Conservation (phyloP, 2,888 invertebrate genomes). For the Endomychus coccineus region DNA sequence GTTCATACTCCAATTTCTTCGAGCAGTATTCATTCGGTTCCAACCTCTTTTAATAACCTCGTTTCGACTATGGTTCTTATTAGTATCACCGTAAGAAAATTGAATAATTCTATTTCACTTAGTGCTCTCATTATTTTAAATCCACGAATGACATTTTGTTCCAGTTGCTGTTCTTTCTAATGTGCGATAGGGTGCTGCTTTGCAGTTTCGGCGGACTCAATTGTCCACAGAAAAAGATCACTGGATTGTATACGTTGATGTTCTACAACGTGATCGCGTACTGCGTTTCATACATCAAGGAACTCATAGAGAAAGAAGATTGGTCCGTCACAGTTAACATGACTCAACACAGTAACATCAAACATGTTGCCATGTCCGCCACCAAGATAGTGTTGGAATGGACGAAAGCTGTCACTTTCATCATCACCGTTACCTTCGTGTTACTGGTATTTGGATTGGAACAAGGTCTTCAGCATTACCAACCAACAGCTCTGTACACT, state of each 20-base stretch:
- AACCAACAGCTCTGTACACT: slow-evolving; percentile 60
- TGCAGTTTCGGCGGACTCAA: slow-evolving; percentile 45
- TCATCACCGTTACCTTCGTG: slow-evolving; percentile 70
- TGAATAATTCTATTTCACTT: too few relatives aligned
- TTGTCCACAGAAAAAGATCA: slow-evolving; percentile 46
- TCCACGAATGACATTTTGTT: slow-evolving; percentile 24
- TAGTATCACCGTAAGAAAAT: too few relatives aligned
- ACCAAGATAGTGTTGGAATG: slow-evolving; percentile 75
- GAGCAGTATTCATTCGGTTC: too few relatives aligned
- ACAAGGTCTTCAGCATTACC: slow-evolving; percentile 67
- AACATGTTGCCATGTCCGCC: slow-evolving; percentile 73
- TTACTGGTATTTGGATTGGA: slow-evolving; percentile 67
- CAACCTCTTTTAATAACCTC: too few relatives aligned
- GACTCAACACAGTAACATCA: slow-evolving; percentile 59
- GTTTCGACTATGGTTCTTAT: too few relatives aligned
- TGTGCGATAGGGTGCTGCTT: slow-evolving; percentile 59
- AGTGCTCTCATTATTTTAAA: slow-evolving; percentile 8
- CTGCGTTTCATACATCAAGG: slow-evolving; percentile 67
- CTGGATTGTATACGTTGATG: slow-evolving; percentile 69
- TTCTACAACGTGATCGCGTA: slow-evolving; percentile 77
- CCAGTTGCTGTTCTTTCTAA: slow-evolving; percentile 64
- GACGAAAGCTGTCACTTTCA: slow-evolving; percentile 74
- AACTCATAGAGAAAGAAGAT: slow-evolving; percentile 65
- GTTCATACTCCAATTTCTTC: too few relatives aligned
- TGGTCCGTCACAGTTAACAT: slow-evolving; percentile 72